phyloP scores from a whole-genome alignment of 1,140 invertebrate genomes.

The Octopus sinensis region DNA sequence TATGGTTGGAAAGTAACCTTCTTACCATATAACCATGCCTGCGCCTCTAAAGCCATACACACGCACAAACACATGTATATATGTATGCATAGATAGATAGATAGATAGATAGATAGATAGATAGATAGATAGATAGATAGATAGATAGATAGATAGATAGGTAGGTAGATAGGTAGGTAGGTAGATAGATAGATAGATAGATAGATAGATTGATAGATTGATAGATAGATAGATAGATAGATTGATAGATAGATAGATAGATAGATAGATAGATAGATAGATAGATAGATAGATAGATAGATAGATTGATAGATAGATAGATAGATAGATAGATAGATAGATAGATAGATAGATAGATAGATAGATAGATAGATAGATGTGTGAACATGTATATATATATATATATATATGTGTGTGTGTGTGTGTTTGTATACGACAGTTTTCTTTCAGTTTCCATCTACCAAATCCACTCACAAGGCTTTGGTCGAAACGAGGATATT shows the following conservation, averaged over 20 bases:
- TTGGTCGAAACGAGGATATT: too few species aligned
- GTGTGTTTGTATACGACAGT: too few species aligned
- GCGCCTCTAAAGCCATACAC: too few species aligned
- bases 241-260: background rate
- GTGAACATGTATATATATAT: too few species aligned
- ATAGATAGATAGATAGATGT: background rate
- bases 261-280: background rate
- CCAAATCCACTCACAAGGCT: too few species aligned
- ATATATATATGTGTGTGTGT: too few species aligned
- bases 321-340: background rate
- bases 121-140: background rate
- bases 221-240: background rate
- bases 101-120: background rate
- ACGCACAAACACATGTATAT: too few species aligned
- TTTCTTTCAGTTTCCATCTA: too few species aligned
- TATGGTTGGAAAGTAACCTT: too few species aligned
- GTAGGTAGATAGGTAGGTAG: background rate
- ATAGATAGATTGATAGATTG: background rate
- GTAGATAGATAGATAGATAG: constrained; percentile 1
- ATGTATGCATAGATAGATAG: too few species aligned
- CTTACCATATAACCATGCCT: too few species aligned
- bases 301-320: background rate
- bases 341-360: background rate
- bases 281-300: background rate
- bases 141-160: background rate